phyloP scores from a whole-genome alignment of 2,888 invertebrate genomes.

The Chrysolina americana region DNA sequence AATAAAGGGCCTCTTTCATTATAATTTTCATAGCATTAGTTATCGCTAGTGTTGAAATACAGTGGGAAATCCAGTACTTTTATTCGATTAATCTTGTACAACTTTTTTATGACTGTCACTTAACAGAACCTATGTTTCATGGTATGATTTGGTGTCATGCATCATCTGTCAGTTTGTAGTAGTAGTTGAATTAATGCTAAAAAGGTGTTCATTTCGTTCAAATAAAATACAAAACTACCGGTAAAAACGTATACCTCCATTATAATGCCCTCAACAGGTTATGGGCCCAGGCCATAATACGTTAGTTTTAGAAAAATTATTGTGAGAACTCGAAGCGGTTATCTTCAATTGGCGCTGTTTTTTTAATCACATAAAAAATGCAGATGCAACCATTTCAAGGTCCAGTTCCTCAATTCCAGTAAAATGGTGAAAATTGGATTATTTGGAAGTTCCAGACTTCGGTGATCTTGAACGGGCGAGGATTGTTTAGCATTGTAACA shows the following conservation, averaged over 20 bases:
- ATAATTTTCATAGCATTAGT: too few relatives aligned
- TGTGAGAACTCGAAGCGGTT: background rate
- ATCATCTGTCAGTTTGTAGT: too few relatives aligned
- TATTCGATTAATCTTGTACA: too few relatives aligned
- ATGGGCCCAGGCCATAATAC: slow-evolving; percentile 10
- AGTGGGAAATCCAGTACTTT: too few relatives aligned
- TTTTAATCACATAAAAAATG: background rate
- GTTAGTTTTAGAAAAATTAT: background rate
- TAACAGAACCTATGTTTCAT: too few relatives aligned
- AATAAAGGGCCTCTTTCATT: too few relatives aligned
- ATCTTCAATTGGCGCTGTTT: background rate
- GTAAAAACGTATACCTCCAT: too few relatives aligned
- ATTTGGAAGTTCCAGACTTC: slow-evolving; percentile 47
- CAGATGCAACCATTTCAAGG: background rate
- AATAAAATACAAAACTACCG: background rate
- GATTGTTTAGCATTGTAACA: slow-evolving; percentile 30
- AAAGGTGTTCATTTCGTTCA: too few relatives aligned
- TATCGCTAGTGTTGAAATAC: too few relatives aligned
- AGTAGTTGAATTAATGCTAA: too few relatives aligned
- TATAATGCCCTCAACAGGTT: background rate
- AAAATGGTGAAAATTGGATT: slow-evolving; percentile 39
- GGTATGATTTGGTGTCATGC: too few relatives aligned
- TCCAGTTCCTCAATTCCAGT: background rate
- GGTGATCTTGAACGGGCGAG: slow-evolving; percentile 35
- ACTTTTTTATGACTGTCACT: too few relatives aligned